These are phyloP conservation scores for Zophobas morio DNA, from an alignment of 1,140 invertebrate genomes.

Conservation along the genomic window DNA sequence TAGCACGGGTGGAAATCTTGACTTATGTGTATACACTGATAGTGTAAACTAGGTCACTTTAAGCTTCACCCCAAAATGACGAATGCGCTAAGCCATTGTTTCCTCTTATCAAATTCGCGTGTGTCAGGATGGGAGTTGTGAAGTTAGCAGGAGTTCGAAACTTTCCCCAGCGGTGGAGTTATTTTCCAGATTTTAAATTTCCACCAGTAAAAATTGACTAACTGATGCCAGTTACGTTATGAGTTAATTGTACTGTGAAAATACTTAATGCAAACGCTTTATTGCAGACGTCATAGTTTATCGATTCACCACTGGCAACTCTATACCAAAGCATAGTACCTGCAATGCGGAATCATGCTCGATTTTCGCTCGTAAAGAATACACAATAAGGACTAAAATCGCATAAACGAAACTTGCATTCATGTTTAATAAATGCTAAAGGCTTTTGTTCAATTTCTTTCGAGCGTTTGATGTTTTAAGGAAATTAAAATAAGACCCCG, in stretches of 20 bases:
- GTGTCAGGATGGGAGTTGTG: not conserved
- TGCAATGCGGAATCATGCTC: slow-evolving; percentile 37
- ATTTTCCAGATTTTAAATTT: no score
- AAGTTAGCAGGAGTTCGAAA: slow-evolving; percentile 13
- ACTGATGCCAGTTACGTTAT: not conserved
- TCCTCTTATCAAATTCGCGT: no score
- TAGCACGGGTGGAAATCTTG: no score
- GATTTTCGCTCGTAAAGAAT: slow-evolving; percentile 31
- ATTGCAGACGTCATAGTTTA: slow-evolving; percentile 41
- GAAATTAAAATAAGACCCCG: not conserved
- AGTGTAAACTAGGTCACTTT: no score
- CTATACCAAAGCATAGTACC: slow-evolving; percentile 38
- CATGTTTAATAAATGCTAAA: slow-evolving; percentile 17
- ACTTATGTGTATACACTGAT: no score
- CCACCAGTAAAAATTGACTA: not conserved
- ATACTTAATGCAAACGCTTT: slow-evolving; percentile 39
- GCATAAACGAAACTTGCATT: not conserved
- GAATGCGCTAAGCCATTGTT: no score
- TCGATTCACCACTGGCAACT: slow-evolving; percentile 34
- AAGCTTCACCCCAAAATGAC: no score
- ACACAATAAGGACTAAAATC: slow-evolving; percentile 15
- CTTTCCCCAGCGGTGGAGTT: no score
- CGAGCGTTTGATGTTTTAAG: not conserved
- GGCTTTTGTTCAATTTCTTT: slow-evolving; percentile 11
- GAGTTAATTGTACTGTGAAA: slow-evolving; percentile 17